A percentile compares a stretch with the other conserved stretches of the same genome.
Evolutionary conservation across 2,888 invertebrate species (phyloP).

Genomic region (Dryobotodes eremita): DNA sequence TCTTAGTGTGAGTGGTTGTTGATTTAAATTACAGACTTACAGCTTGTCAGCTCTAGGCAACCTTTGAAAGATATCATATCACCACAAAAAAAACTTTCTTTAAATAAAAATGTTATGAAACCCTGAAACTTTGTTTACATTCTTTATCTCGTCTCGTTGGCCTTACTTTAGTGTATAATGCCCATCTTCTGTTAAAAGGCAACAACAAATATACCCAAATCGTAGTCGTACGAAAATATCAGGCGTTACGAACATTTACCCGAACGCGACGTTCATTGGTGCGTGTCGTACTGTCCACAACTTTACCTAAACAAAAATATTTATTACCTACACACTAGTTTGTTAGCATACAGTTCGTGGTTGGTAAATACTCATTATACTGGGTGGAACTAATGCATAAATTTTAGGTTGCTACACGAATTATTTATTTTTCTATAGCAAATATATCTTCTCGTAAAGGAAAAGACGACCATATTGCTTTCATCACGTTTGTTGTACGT

Average conservation of each 20-base stretch:
- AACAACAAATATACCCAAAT: background rate
- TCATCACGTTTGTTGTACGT: too few species aligned
- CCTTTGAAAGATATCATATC: too few species aligned
- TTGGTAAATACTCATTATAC: background rate
- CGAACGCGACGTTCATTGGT: background rate
- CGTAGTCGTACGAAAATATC: conserved; percentile 3
- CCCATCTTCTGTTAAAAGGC: background rate
- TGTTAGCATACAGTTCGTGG: background rate
- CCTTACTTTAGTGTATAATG: background rate
- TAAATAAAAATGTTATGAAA: too few species aligned
- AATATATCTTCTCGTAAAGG: background rate
- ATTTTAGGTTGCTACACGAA: background rate
- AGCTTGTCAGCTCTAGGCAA: too few species aligned
- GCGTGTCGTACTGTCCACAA: conserved; percentile 1
- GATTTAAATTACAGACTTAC: too few species aligned
- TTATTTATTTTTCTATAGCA: background rate
- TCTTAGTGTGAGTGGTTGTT: too few species aligned
- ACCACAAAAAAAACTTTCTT: too few species aligned
- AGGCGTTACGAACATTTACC: background rate
- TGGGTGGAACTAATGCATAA: background rate
- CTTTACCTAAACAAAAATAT: background rate
- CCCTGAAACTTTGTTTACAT: too few species aligned
- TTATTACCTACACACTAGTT: background rate
- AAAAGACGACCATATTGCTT: background rate
- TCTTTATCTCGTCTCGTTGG: too few species aligned